Base-by-base conservation (phyloP, 1,140 invertebrate species). In the Zaprionus ghesquierei region DNA sequence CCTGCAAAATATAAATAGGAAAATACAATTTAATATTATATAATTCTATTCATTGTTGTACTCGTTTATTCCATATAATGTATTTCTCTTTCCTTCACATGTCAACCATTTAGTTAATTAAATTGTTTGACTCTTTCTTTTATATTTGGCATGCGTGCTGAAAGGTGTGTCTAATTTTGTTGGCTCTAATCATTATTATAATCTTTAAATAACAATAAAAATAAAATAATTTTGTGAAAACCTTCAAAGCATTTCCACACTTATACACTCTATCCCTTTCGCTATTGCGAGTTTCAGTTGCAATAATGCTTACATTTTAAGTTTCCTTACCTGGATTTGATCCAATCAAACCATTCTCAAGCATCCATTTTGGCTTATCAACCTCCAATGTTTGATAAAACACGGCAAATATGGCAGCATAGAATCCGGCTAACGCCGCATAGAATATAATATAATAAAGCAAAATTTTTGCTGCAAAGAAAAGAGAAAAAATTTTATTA, bases 391-490 rank as follows among this genome's bases (percentile, higher is more conserved):
- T 99, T 92, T 98, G 96, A 92, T 97, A 98, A 93, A 99, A 99
- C 77, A 98, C 95, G 61, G 96, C 95, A 92, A 99, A 93, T 95
- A 98, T 96, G 15, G 96, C 96, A 63, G 96, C 95, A 93, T 98
- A 99, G 94, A 99, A 99, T 35, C 96, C 95, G 77, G 95, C 94
- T 87, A 99, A 94, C 75, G 95, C 95, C 56, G 95, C 94, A 93
- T 98, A 99, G 94, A 98, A 99, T 92, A 98, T 95, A 69, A 98
- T 91, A 93, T 99, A 99, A 94, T 99, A 99, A 66, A 98, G 92
- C 72, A 97, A 94, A 93, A 99, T 98, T 94, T 98, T 98, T 60
- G 95, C 97, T 98, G 94, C 51, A 90, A 53, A 92, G 75, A 93
- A 68, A 51, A 71, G 62, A 65, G 22, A 31, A 35, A 29, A 41